Evolutionary conservation across 2,888 invertebrate genomes (phyloP), one percentile per base, ranked within the genome.

Genomic region (Metalampra italica): DNA sequence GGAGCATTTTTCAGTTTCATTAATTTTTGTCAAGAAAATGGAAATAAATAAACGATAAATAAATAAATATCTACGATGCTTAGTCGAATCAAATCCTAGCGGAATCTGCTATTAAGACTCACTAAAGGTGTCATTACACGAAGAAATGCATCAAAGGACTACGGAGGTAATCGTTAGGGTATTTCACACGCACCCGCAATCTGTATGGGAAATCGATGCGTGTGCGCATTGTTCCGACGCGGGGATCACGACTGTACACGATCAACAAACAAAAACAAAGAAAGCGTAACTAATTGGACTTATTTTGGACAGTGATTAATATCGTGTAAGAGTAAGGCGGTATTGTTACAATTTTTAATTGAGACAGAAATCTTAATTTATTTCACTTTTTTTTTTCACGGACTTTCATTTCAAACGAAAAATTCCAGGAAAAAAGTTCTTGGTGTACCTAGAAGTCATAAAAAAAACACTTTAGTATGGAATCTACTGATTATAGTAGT

Each of bases 201-300:
- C 75, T 50, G 36, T 55, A 59, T 74, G 75, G 54, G 69, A 75
- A 68, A 75, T 74, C 56, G 51, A 45, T 37, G 22, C 40, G 34
- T 34, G 11, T n/a, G n/a, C 50, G 57, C 56, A 66, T 67, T 63
- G 71, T 69, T 64, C 62, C 63, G 62, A 5, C 5, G 22, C 22
- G 22, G 22, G 22, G 5, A 22, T 22, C 22, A 22, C 22, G n/a
- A n/a, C n/a, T n/a, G n/a, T n/a, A n/a, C n/a, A 22, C 2, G 22
- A 22, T 5, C 5, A 22, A 22, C 22, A 22, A 32, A 32, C 8
- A 32, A 50, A 61, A 53, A 49, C 34, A 55, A 53, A 48, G 59
- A 64, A 69, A 13, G 44, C 53, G 48, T 50, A 47, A 45, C 51
- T 39, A 39, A 39, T 39, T 39, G 39, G 14, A 39, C 9, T 38